phyloP scores from a whole-genome alignment of 1,140 invertebrate genomes.

The Ceratoteleas bidentatus region DNA sequence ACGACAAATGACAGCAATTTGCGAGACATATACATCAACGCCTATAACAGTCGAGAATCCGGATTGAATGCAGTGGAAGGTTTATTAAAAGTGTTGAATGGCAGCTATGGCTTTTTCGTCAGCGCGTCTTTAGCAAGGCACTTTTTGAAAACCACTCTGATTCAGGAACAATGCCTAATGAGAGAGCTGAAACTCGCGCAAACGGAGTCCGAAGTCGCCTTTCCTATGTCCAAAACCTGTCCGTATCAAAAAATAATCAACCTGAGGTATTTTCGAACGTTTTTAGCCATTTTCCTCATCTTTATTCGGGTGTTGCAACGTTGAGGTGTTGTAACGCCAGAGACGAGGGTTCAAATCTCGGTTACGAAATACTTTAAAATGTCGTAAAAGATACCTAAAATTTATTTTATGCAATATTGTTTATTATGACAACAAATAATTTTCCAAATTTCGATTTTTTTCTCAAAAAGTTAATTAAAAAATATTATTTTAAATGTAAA shows the following conservation, averaged over 20 bases:
- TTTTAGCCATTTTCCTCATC: not conserved
- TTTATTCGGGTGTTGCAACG: too few species aligned
- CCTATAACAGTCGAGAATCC: conserved; percentile 75
- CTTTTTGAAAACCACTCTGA: conserved; percentile 73
- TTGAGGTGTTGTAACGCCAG: too few species aligned
- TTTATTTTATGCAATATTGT: too few species aligned
- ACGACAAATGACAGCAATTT: conserved; percentile 77
- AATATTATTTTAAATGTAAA: not conserved
- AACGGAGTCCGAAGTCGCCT: conserved; percentile 74
- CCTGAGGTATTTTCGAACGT: conserved; percentile 69
- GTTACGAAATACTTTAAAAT: too few species aligned
- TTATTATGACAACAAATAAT: not conserved
- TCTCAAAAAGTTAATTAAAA: too few species aligned
- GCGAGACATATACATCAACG: conserved; percentile 78
- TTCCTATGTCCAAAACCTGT: conserved; percentile 77
- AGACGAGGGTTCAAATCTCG: too few species aligned
- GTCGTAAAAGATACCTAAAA: too few species aligned
- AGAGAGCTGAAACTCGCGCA: conserved; percentile 74
- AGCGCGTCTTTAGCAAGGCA: conserved; percentile 77
- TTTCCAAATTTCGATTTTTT: not conserved
- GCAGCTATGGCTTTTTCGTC: conserved; percentile 79
- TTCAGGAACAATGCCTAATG: conserved; percentile 76
- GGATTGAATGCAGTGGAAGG: conserved; percentile 74
- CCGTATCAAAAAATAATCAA: conserved; percentile 80
- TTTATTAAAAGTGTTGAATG: conserved; percentile 73